A percentile compares a stretch with the other conserved stretches of the same genome.
Evolutionary conservation across 2,888 invertebrate genomes (phyloP).

Genomic region (Amblyjoppa fuscipennis): DNA sequence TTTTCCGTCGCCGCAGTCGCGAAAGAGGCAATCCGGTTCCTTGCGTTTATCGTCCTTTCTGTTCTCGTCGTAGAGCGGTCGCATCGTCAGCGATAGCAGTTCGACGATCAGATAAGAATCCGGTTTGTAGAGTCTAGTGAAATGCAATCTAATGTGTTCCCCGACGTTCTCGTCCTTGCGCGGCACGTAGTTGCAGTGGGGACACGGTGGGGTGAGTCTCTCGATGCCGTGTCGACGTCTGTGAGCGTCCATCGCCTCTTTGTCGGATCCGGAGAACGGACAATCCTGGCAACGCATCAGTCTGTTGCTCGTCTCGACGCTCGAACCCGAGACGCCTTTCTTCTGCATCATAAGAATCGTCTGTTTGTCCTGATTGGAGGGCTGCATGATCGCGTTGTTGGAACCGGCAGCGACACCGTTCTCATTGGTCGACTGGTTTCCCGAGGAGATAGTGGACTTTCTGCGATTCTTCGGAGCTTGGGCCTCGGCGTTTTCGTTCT

Average conservation of each 20-base stretch:
- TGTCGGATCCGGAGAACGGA: constrained; percentile 79
- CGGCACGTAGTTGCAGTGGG: constrained; percentile 82
- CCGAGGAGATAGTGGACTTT: constrained; percentile 66
- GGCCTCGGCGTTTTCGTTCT: constrained; percentile 10
- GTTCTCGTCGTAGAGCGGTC: constrained; percentile 66
- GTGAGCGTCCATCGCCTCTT: constrained; percentile 79
- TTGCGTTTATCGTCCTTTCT: constrained; percentile 71
- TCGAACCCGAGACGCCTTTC: constrained; percentile 69
- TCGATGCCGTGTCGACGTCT: constrained; percentile 82
- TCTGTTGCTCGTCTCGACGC: constrained; percentile 68
- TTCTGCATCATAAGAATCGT: constrained; percentile 78
- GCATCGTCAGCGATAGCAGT: constrained; percentile 77
- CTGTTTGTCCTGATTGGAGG: constrained; percentile 82
- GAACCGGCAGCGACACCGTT: constrained; percentile 12
- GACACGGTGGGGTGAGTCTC: constrained; percentile 80
- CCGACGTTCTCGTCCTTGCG: constrained; percentile 81
- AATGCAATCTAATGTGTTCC: constrained; percentile 81
- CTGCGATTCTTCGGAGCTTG: constrained; percentile 55
- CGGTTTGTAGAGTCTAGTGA: constrained; percentile 81
- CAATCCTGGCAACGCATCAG: constrained; percentile 78
- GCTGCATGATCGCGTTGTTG: constrained; percentile 60
- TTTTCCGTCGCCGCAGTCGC: constrained; percentile 78
- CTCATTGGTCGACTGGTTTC: neutral
- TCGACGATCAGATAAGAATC: constrained; percentile 82
- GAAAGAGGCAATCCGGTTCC: constrained; percentile 76